Evolutionary conservation across 2,888 invertebrate genomes (phyloP), one percentile per base, ranked within the genome.

Genomic region (Agriopis aurantiaria): DNA sequence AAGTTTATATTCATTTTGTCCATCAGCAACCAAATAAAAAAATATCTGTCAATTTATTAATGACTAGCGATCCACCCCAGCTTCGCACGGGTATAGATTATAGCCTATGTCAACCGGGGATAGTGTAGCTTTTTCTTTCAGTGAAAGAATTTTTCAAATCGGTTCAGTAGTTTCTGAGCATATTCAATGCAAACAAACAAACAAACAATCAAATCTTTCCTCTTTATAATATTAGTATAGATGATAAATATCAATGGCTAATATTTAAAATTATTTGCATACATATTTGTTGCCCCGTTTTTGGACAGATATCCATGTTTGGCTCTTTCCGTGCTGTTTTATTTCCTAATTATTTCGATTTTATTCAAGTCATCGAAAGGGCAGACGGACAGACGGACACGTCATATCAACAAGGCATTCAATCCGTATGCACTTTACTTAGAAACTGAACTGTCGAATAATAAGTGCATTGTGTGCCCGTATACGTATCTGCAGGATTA

Each of bases 401-500:
- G 85, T 89, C 89, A 88, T 88, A 23, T 84, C 83, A 80, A 85
- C 85, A 82, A 84, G 83, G 87, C 84, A 89, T 89, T 87, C 87
- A 88, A 86, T 85, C 87, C 86, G 87, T 88, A 89, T 91, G 91
- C 92, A 91, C 83, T 93, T 94, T 93, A 93, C 93, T 92, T 91
- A 93, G 93, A 93, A 93, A 87, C 86, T 81, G 89, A 88, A 91
- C 92, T 89, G 93, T 85, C 92, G 93, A 93, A 93, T 93, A 94
- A 93, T 88, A 93, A 93, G 90, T 92, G 92, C 93, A 93, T 93
- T 93, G 94, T 93, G 91, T 87, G 88, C 85, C 92, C 92, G 88
- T 91, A 93, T 91, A 90, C 85, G 93, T 88, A 88, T 82, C 84
- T 82, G 71, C 75, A 71, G 90, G 92, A 92, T 93, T 93, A 93